Evolutionary conservation across 1,140 invertebrate species (phyloP), one percentile per base, ranked within the genome.

Genomic region (Cotesia glomerata): DNA sequence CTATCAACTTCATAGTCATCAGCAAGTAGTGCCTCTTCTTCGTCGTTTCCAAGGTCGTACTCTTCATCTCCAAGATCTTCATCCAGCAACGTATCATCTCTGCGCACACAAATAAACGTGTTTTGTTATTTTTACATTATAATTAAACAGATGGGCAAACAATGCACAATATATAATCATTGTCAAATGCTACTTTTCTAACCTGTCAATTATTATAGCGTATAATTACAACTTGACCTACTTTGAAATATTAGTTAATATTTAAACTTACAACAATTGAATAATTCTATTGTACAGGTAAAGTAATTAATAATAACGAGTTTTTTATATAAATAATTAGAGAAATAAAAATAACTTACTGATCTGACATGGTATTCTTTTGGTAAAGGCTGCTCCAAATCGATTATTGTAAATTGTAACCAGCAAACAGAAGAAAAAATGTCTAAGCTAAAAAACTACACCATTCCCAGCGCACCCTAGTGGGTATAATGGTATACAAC

Each of bases 1-100:
- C 81, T 85, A 65, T 86, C 86, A 72, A 82, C 68, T 75, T 87
- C 85, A 81, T 82, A 85, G 79, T 88, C 86, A 72, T 87, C 86
- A 9, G 86, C 86, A 78, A 88, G 78, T 35, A 88, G 81, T 3
- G 86, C 86, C 76, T 88, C 86, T 80, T 88, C 86, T 71, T 88
- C 86, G 64, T 88, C 86, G 74, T 88, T 87, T 68, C 86, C 84
- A 39, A 88, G 77, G 69, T 88, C 84, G 73, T 87, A 88, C 9
- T 84, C 86, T 66, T 87, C 85, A 35, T 86, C 86, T 26, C 85
- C 86, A 45, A 87, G 80, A 77, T 88, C 86, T 78, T 86, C 86
- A 26, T 87, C 86, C 81, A 88, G 75, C 54, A 88, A 75, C 9
- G 82, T 83, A 73, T 87, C 85, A 69, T 87, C 86, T 79, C 86